Percentiles rank a stretch among this genome's conserved stretches.
These are phyloP conservation scores for Drosophila anomalata DNA, from an alignment of 2,888 invertebrate genomes.

Conservation along the genomic window DNA sequence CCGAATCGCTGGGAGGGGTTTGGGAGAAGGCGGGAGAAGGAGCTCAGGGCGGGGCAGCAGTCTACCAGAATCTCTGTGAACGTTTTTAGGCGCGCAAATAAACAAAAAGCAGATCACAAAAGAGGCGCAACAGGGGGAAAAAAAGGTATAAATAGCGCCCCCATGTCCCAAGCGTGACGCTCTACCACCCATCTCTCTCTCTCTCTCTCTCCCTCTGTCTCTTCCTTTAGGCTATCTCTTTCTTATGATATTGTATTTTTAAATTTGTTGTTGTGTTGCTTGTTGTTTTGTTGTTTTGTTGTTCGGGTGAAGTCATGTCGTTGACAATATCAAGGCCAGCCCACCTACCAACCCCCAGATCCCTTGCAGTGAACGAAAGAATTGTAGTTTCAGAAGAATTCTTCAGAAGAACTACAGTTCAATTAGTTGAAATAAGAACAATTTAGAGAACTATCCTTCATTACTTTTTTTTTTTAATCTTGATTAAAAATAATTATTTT, in stretches of 20 bases:
- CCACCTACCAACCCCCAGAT: slow-evolving; percentile 30
- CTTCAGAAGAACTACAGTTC: neutral
- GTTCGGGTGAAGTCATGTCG: slow-evolving; percentile 49
- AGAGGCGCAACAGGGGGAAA: slow-evolving; percentile 4
- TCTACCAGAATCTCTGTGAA: slow-evolving; percentile 18
- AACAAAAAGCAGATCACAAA: slow-evolving; percentile 47
- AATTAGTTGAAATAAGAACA: neutral
- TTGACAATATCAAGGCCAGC: slow-evolving; percentile 74
- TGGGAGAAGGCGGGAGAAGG: neutral
- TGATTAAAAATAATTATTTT: neutral
- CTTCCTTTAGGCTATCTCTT: neutral
- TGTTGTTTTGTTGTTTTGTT: slow-evolving; percentile 22
- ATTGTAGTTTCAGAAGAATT: neutral
- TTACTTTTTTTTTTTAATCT: neutral
- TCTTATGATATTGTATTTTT: slow-evolving; percentile 54
- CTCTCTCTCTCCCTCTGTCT: too few species aligned
- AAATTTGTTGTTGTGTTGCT: slow-evolving; percentile 31
- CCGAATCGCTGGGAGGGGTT: slow-evolving; percentile 21
- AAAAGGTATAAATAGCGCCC: slow-evolving; percentile 64
- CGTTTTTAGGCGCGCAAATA: slow-evolving; percentile 41
- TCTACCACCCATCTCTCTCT: slow-evolving; percentile 2
- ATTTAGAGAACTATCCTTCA: neutral
- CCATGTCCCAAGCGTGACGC: slow-evolving; percentile 55
- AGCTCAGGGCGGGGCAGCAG: neutral
- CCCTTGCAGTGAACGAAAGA: neutral